phyloP scores from a whole-genome alignment of 92 coral and sea anemone genomes.

The Umimayanthus chanpuru region DNA sequence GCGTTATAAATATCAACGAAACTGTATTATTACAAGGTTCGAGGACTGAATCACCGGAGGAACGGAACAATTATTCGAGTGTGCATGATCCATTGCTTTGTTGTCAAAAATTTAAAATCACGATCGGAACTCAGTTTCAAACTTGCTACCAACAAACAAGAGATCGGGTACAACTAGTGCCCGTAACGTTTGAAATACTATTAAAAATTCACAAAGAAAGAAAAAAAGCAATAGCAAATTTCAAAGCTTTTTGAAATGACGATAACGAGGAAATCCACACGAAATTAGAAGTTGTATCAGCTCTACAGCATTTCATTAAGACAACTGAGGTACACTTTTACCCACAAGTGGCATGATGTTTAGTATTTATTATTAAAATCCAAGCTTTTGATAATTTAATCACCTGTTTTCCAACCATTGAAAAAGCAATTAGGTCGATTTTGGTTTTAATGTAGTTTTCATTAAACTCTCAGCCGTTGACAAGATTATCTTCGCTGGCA shows the following conservation, averaged over 20 bases:
- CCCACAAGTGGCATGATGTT: background rate
- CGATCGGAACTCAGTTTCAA: background rate
- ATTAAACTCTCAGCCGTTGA: constrained; percentile 1
- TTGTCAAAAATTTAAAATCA: background rate
- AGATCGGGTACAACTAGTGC: background rate
- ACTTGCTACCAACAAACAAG: background rate
- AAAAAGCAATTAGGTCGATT: background rate
- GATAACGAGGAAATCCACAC: too few species aligned
- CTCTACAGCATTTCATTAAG: background rate
- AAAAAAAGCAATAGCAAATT: background rate
- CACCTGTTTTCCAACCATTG: constrained; percentile 2
- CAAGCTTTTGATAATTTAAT: background rate
- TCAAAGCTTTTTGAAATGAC: too few species aligned
- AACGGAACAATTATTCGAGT: too few species aligned
- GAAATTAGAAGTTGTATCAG: too few species aligned
- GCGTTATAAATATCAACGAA: too few species aligned
- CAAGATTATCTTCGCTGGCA: too few species aligned
- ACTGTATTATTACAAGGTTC: background rate
- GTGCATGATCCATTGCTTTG: background rate
- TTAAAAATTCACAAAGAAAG: too few species aligned
- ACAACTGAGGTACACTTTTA: background rate
- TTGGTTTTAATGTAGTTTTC: background rate
- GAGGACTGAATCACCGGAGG: background rate
- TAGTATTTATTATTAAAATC: background rate
- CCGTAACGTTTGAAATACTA: background rate